phyloP scores from a whole-genome alignment of 2,888 invertebrate species.

The Trachelus stipa region DNA sequence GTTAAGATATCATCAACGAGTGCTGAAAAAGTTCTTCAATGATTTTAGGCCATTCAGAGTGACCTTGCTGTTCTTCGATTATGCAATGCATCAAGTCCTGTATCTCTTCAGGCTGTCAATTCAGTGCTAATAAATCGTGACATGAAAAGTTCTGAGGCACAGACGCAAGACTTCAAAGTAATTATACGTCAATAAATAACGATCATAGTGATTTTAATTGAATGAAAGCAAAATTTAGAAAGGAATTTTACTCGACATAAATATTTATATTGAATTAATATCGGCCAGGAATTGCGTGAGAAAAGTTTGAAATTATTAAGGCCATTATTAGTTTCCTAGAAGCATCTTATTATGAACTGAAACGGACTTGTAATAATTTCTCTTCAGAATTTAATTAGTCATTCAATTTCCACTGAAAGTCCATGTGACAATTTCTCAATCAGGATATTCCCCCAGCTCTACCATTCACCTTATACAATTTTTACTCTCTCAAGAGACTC shows the following conservation, averaged over 20 bases:
- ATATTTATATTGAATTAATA: neutral
- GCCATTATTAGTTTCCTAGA: neutral
- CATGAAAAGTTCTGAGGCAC: constrained; percentile 31
- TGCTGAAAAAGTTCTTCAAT: neutral
- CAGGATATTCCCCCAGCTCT: neutral
- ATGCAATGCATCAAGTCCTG: constrained; percentile 43
- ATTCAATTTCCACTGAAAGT: neutral
- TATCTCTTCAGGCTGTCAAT: constrained; percentile 38
- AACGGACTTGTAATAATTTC: neutral
- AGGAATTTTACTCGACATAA: neutral
- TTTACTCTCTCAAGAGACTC: neutral
- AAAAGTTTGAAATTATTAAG: neutral
- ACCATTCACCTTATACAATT: neutral
- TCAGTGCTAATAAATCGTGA: constrained; percentile 40
- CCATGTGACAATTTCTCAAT: neutral
- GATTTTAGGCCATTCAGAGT: neutral
- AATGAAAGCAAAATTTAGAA: neutral
- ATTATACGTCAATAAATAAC: constrained; percentile 2
- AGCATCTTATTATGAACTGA: neutral
- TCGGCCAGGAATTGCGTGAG: neutral
- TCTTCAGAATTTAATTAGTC: neutral
- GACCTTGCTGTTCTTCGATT: constrained; percentile 40
- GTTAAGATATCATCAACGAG: neutral
- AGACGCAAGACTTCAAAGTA: constrained; percentile 36
- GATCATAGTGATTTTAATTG: too few relatives aligned